Evolutionary conservation across 2,113 vertebrate species (phyloP), one percentile per base, ranked within the genome.

Genomic region (Xiphophorus couchianus): DNA sequence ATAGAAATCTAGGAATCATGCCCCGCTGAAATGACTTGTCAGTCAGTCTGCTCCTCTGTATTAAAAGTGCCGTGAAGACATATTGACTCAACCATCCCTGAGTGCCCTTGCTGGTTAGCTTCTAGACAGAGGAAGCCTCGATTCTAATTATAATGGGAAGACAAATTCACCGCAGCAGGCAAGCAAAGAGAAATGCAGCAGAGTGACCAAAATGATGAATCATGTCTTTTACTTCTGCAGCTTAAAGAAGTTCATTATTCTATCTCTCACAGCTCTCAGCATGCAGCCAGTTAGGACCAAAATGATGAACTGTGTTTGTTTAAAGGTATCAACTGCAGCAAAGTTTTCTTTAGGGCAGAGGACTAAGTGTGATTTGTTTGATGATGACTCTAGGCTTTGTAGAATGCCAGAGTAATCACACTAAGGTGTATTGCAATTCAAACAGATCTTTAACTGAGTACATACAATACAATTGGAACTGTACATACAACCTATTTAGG

Each of bases 111-210:
- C 86, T 91, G 79, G 87, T 85, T 89, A 84, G 87, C 86, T 86
- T 74, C 71, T 80, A 81, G 74, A 92, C 82, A 84, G 82, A 90
- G 76, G 74, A 84, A 88, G 86, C 84, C 85, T 86, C 80, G 78
- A 85, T 92, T 90, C 88, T 92, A 91, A 94, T 94, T 93, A 88
- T 90, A 91, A 90, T 89, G 81, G 88, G 86, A 93, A 93, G 89
- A 91, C 88, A 89, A 89, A 90, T 77, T 90, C 84, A 90, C 85
- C 83, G 85, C 79, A 79, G 87, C 30, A 78, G 84, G 82, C 76
- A 79, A 81, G 82, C 82, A 81, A 85, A 88, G 77, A 89, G 73
- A 90, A 91, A 81, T 86, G 88, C 81, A 88, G 80, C 62, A 82
- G 82, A 81, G 88, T 87, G 76, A 81, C 82, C 72, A 78, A 90